phyloP scores from a whole-genome alignment of 2,888 invertebrate genomes.

The Sinodicranocentrus sp. region DNA sequence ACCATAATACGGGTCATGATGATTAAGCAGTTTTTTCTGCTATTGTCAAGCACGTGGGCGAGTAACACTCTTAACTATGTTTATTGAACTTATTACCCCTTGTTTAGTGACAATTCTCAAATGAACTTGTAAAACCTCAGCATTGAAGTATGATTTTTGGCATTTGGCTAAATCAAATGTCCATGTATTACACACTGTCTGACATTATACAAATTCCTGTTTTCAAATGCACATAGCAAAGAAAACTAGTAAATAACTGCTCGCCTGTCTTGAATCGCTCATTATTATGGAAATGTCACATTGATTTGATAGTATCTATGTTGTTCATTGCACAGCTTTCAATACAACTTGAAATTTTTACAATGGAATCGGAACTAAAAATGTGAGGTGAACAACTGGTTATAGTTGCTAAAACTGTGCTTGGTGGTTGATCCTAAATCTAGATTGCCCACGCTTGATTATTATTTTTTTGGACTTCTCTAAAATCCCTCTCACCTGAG shows the following conservation, averaged over 20 bases:
- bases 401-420: background rate
- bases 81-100: too few relatives aligned
- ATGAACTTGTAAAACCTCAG: background rate
- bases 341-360: background rate
- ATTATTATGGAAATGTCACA: background rate
- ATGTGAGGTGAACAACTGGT: background rate
- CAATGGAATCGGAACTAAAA: background rate
- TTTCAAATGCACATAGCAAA: background rate
- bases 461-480: background rate
- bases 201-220: background rate
- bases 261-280: background rate
- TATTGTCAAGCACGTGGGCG: too few relatives aligned
- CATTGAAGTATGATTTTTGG: background rate
- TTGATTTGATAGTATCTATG: background rate
- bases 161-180: background rate
- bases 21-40: too few relatives aligned
- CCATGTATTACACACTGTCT: background rate
- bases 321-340: background rate
- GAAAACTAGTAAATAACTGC: background rate
- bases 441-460: background rate
- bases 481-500: background rate
- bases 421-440: background rate
- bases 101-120: background rate
- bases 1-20: too few relatives aligned
- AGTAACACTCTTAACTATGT: too few relatives aligned